Conservation (phyloP, 2,797 vertebrate genomes). For the Sciurus vulgaris region DNA sequence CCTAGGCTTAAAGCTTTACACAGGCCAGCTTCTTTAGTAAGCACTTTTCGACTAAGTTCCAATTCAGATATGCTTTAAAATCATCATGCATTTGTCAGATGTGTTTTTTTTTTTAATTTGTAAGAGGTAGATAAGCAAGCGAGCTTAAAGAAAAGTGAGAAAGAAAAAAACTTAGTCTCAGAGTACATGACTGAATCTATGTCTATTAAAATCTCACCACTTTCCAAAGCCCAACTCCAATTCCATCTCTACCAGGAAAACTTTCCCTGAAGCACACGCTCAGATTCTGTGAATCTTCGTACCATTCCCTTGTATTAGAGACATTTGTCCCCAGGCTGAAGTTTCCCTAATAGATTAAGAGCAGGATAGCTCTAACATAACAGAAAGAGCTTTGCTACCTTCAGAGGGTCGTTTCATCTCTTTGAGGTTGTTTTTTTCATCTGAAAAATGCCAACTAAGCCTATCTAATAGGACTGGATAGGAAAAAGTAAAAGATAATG, state of each 20-base stretch:
- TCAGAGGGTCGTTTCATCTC: neutral
- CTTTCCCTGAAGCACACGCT: neutral
- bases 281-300: neutral
- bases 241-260: neutral
- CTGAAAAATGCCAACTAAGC: conserved; percentile 25
- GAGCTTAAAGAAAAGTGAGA: conserved; percentile 34
- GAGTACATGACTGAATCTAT: conserved; percentile 18
- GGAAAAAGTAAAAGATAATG: conserved; percentile 41
- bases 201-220: conserved; percentile 48
- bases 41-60: conserved; percentile 55
- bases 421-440: conserved; percentile 42
- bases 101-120: conserved; percentile 56
- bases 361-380: neutral
- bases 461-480: neutral
- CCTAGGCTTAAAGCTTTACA: conserved; percentile 25
- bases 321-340: neutral
- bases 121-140: conserved; percentile 48
- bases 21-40: conserved; percentile 44
- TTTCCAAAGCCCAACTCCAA: conserved; percentile 10
- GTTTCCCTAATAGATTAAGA: conserved; percentile 24
- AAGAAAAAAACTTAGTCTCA: conserved; percentile 48
- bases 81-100: conserved; percentile 64
- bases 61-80: conserved; percentile 66
- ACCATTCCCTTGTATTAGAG: neutral
- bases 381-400: conserved; percentile 38